Base-by-base conservation (phyloP, 2,797 vertebrate genomes). In the Thamnophis elegans region DNA sequence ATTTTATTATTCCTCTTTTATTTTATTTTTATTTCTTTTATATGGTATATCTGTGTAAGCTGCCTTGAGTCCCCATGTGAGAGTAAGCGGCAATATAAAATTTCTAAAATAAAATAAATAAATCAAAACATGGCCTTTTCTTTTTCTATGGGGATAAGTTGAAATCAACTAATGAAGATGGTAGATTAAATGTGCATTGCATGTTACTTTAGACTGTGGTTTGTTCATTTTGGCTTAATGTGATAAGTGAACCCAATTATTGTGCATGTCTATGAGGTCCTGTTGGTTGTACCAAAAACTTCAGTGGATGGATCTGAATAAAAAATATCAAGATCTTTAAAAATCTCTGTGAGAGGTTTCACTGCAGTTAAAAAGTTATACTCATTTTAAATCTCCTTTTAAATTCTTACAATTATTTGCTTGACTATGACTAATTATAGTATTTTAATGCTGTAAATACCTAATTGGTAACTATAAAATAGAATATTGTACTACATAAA, bases 331-430 rank as follows among this genome's bases (percentile, higher is more conserved):
- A 87, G n/a, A 42, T 47, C 25, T 90, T 90, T 26, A 60, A 87
- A 95, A 90, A 60, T 92, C 56, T 18, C 42, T 65, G 58, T 54
- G 53, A 47, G 93, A 58, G 16, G 91, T 89, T 25, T 55, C 58
- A 22, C n/a, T 90, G 13, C 88, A 85, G 54, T 14, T 91, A 16
- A 0, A 0, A 82, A 73, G 32, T 88, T 94, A 93, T 95, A 26
- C 16, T 96, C 89, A 32, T 65, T 89, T 93, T 87, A 91, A 90
- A 13, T 53, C 2, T 32, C 20, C 0, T 91, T 68, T 91, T 20
- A 62, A 51, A 85, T 85, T 60, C 36, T 85, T 51, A 91, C 25
- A 55, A 42, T 65, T 65, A 13, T n/a, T 28, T 65, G 28, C 28
- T 65, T 65, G 28, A 13, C 28, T n/a, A 14, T 65, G 28, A 65